Evolutionary conservation across 1,140 invertebrate genomes (phyloP), one percentile per base, ranked within the genome.

Genomic region (Laodelphax striatellus): DNA sequence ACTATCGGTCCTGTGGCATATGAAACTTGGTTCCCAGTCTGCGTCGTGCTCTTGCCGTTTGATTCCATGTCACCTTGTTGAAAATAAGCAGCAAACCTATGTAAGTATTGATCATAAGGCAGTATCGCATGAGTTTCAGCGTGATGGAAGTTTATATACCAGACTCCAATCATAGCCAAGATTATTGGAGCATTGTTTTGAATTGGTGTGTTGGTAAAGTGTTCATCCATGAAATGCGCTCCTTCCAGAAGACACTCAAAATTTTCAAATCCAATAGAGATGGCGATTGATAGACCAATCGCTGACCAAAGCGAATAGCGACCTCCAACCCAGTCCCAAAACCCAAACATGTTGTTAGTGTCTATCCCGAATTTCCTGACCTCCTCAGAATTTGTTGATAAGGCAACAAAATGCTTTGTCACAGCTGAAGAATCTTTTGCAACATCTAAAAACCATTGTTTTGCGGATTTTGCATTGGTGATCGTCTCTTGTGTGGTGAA

Each of bases 61-160:
- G 93, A 97, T 76, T 99, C 97, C 97, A 99, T 99, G 72, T 99
- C 97, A 10, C 96, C 97, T 80, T 99, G 97, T 78, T 99, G 97
- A 76, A 99, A 98, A 75, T 99, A 99, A 13, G 97, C 96, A 42
- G 97, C 92, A 78, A 99, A 98, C 69, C 96, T 84, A 71, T 99
- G 97, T 64, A 99, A 74, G 74, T 99, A 99, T 77, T 99, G 90
- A 74, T 99, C 97, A 75, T 99, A 99, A 0, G 97, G 97, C 43
- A 99, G 76, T 0, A 99, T 77, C 8, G 94, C 92, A 68, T 98
- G 92, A 0, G 95, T 98, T 79, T 98, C 95, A 11, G 91, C 86
- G 14, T 90, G 90, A 72, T 85, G 94, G 70, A 98, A 96, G 73
- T 99, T 98, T 57, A 81, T 79, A 75, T 99, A 99, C 94, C 95